phyloP scores from a whole-genome alignment of 2,888 invertebrate genomes.

The Bellardia pandia region DNA sequence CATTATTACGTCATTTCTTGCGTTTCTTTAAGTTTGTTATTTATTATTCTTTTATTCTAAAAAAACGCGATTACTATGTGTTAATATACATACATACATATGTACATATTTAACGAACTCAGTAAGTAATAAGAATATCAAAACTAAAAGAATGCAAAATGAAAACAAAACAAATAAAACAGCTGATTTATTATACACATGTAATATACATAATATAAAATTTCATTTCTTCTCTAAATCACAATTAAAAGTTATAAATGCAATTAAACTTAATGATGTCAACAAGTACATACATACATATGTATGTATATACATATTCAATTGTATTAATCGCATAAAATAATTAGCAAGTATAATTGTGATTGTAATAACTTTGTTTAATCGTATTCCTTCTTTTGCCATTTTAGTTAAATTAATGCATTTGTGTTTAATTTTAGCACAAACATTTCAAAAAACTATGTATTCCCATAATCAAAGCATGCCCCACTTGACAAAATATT shows the following conservation, averaged over 20 bases:
- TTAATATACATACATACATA: no score
- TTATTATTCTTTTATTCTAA: not conserved
- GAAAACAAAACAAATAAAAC: not conserved
- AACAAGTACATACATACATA: not conserved
- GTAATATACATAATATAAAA: conserved; percentile 27
- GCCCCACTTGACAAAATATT: conserved; percentile 43
- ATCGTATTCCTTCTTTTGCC: conserved; percentile 11
- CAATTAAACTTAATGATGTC: conserved; percentile 6
- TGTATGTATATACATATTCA: not conserved
- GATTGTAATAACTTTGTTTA: conserved; percentile 9
- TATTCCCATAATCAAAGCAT: conserved; percentile 75
- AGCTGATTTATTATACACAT: conserved; percentile 10
- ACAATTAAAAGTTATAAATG: not conserved
- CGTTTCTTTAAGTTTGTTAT: conserved; percentile 19
- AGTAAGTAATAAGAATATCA: not conserved
- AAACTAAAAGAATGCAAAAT: not conserved
- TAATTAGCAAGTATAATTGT: not conserved
- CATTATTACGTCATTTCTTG: conserved; percentile 34
- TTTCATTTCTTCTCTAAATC: conserved; percentile 4
- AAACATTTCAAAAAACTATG: conserved; percentile 75
- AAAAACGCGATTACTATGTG: conserved; percentile 49
- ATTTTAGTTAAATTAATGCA: conserved; percentile 14
- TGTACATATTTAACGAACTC: no score
- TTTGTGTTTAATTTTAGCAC: conserved; percentile 48
- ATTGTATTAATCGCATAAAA: conserved; percentile 5